Conservation (phyloP, 2,797 vertebrate genomes). For the Tapirus indicus region DNA sequence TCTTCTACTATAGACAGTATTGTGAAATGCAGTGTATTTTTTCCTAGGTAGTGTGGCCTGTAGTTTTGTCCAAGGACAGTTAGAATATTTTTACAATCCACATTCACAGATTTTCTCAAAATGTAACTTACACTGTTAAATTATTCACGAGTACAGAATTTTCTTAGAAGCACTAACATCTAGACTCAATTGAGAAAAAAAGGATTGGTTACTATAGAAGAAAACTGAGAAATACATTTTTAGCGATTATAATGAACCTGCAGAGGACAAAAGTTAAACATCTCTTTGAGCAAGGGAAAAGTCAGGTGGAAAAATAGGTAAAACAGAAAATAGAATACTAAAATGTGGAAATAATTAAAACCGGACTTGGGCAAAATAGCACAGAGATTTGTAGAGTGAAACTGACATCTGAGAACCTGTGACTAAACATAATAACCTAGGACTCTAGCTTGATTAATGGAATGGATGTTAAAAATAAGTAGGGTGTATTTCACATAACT, state of each 20-base stretch:
- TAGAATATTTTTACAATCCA: background rate
- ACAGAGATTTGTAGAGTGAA: background rate
- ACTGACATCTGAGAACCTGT: background rate
- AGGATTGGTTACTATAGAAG: background rate
- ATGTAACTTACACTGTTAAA: background rate
- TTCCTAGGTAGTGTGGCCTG: background rate
- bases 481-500: background rate
- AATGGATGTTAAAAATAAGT: constrained; percentile 2
- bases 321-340: background rate
- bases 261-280: background rate
- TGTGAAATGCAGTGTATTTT: background rate
- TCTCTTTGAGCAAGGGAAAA: background rate
- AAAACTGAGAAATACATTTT: background rate
- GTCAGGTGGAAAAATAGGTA: background rate
- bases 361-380: background rate
- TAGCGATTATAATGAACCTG: background rate
- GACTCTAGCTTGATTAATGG: background rate
- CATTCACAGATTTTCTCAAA: background rate
- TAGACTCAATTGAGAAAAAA: background rate
- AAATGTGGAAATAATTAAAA: background rate
- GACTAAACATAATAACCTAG: background rate
- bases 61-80: background rate
- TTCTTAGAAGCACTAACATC: background rate
- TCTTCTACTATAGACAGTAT: background rate
- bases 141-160: background rate